Evolutionary conservation across 2,797 vertebrate genomes (phyloP).

Genomic region (Tauraco hartlaubi): DNA sequence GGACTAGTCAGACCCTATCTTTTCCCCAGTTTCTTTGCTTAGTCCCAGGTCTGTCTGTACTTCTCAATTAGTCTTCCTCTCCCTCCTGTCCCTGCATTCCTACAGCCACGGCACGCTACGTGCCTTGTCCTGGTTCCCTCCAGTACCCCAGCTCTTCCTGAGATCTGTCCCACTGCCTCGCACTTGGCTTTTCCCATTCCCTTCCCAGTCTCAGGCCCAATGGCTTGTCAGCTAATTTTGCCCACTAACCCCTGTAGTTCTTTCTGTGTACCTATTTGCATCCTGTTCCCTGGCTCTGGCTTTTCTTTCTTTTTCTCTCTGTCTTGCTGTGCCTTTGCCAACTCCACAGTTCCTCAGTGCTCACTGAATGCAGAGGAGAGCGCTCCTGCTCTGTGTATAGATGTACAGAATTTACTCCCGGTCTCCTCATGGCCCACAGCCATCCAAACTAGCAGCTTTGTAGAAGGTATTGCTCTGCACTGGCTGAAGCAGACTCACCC

Average conservation of each 20-base stretch:
- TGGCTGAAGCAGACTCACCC: background rate
- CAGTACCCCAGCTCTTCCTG: background rate
- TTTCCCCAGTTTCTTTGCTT: background rate
- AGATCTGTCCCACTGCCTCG: background rate
- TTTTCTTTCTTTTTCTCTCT: background rate
- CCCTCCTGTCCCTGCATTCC: background rate
- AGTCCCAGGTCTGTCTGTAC: background rate
- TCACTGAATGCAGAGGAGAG: background rate
- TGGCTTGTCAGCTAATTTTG: background rate
- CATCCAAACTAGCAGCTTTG: background rate
- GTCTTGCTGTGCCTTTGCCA: background rate
- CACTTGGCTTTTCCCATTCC: background rate
- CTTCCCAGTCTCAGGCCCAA: background rate
- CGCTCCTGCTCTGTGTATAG: background rate
- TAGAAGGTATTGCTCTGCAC: background rate
- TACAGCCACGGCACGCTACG: rapidly evolving
- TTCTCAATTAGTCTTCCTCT: background rate
- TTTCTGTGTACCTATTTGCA: background rate
- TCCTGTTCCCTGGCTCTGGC: background rate
- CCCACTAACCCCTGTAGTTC: background rate
- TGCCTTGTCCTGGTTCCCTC: background rate
- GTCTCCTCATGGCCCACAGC: background rate
- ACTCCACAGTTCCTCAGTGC: background rate
- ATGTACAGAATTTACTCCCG: background rate
- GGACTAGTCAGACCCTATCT: background rate